Evolutionary conservation across 1,140 invertebrate genomes (phyloP), one percentile per base, ranked within the genome.

Genomic region (Formica selysi): DNA sequence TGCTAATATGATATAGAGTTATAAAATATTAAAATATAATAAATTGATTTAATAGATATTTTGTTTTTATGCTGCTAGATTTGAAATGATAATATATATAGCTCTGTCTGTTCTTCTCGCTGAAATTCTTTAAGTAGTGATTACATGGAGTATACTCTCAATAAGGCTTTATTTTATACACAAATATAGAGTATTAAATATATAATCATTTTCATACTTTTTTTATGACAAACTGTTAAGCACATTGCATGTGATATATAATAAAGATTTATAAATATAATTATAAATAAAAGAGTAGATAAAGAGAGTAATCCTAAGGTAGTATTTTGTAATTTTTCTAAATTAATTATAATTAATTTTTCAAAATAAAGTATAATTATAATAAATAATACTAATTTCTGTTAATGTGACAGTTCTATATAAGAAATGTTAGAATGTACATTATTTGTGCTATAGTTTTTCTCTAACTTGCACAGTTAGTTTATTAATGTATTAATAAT

Each of bases 371-470:
- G 38, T 57, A 29, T 54, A 61, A 54, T 67, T 79, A 59, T 22
- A 54, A 26, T 51, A 51, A 51, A 19, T 13, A 61, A 8, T 29
- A 11, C 38, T 73, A 83, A 44, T 1, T 83, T 73, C 29, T n/a
- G 22, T 51, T 74, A 71, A 61, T 13, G 16, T 73, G 36, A 73
- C 36, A 51, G 13, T 16, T 51, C 48, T 51, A 19, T 51, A 57
- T 71, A 83, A 74, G n/a, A 62, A 74, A 61, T 16, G 0, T 59
- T 57, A 57, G 1, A 81, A 61, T 73, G 36, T 83, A 83, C 38
- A 83, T 83, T 62, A 83, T 61, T 83, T 73, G 54, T 83, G 78
- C 51, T 41, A 16, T 22, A 44, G 5, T 81, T 81, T 73, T 80
- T 73, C 6, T 57, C 19, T 73, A 73, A 61, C 22, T 83, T 74